Evolutionary conservation across 2,888 invertebrate species (phyloP).

Genomic region (Allolobophora icterica): DNA sequence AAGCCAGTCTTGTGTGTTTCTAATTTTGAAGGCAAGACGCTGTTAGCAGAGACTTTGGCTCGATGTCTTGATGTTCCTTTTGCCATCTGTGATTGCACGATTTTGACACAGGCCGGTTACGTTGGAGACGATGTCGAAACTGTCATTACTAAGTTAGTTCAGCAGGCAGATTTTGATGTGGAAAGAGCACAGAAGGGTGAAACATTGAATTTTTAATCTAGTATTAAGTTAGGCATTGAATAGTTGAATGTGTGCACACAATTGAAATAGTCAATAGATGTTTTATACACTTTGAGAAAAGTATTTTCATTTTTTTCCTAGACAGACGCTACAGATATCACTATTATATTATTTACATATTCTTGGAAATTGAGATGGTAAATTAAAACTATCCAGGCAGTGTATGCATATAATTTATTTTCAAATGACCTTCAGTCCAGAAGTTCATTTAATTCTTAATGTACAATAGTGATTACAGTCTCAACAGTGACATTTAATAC

Average conservation of each 20-base stretch:
- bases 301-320: not conserved
- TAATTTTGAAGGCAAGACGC: slow-evolving; percentile 80
- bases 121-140: slow-evolving; percentile 99
- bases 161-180: slow-evolving; percentile 95
- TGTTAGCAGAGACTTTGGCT: slow-evolving; percentile 95
- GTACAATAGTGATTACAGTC: not conserved
- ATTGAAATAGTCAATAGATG: too few relatives aligned
- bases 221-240: not conserved
- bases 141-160: slow-evolving; percentile 89
- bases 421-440: not conserved
- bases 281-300: not conserved
- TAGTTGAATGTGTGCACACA: too few relatives aligned
- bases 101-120: slow-evolving; percentile 73
- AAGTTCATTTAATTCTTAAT: not conserved
- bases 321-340: too few relatives aligned
- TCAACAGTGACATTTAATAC: too few relatives aligned
- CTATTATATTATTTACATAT: too few relatives aligned
- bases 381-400: not conserved
- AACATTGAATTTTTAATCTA: not conserved
- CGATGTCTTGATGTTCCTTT: slow-evolving; percentile 97
- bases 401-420: not conserved
- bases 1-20: not conserved
- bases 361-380: too few relatives aligned
- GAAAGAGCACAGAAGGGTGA: slow-evolving; percentile 89
- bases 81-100: slow-evolving; percentile 92